These are phyloP conservation scores for Heliconius hewitsoni DNA, from an alignment of 1,140 invertebrate species.

Conservation along the genomic window DNA sequence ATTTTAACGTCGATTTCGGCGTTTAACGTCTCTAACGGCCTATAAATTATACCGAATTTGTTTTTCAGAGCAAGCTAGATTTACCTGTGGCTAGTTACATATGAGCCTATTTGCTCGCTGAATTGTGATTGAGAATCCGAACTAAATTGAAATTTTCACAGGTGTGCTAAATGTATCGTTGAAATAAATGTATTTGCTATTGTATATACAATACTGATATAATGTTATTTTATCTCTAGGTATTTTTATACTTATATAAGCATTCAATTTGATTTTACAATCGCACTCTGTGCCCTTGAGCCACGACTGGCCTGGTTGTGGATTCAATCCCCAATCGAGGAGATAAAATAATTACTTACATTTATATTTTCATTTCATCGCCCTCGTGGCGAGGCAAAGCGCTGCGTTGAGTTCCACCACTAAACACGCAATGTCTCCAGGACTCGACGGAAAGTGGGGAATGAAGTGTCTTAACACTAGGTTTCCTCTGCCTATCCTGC, in stretches of 20 bases:
- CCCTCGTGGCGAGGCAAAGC: too few relatives aligned
- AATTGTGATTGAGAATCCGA: conserved; percentile 67
- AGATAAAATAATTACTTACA: too few relatives aligned
- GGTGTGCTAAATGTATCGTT: not conserved
- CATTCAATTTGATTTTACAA: too few relatives aligned
- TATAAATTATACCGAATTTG: conserved; percentile 71
- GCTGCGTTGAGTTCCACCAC: too few relatives aligned
- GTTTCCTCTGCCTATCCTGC: too few relatives aligned
- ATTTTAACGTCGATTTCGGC: conserved; percentile 36
- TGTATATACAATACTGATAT: not conserved
- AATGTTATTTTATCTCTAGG: not conserved
- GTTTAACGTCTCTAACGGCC: conserved; percentile 73
- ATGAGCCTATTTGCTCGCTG: conserved; percentile 61
- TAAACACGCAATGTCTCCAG: too few relatives aligned
- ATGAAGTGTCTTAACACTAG: too few relatives aligned
- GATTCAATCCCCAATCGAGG: too few relatives aligned
- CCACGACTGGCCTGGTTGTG: too few relatives aligned
- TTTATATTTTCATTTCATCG: too few relatives aligned
- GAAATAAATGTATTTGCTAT: not conserved
- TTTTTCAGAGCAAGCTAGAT: conserved; percentile 70
- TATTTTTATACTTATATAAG: not conserved
- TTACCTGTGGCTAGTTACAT: conserved; percentile 72
- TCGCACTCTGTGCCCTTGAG: too few relatives aligned
- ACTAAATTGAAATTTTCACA: conserved; percentile 26
- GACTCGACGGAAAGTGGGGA: too few relatives aligned